Percentiles rank a stretch among this genome's conserved stretches.
Conservation (phyloP, 2,797 vertebrate species). For the Eurystomus glaucurus region DNA sequence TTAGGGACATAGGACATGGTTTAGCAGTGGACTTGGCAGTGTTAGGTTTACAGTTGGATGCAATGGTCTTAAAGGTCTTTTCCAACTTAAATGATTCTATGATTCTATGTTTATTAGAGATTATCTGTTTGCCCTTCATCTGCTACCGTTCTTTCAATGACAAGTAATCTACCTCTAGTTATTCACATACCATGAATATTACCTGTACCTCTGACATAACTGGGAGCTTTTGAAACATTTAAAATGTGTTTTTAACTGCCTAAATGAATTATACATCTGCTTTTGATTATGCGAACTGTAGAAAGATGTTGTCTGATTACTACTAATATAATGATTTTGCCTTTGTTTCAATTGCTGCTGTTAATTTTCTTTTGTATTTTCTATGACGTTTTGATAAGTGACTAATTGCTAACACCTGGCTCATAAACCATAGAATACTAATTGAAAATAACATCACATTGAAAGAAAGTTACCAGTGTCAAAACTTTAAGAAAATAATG, state of each 20-base stretch:
- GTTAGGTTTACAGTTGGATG: not conserved
- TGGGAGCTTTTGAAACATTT: not conserved
- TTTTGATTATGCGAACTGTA: slow-evolving; percentile 45
- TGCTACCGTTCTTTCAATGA: slow-evolving; percentile 20
- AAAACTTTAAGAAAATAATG: not conserved
- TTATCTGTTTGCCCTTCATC: slow-evolving; percentile 39
- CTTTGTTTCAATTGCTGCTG: slow-evolving; percentile 53
- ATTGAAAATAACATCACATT: not conserved
- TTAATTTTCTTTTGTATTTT: slow-evolving; percentile 53
- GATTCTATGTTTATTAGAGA: slow-evolving; percentile 9
- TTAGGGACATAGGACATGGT: not conserved
- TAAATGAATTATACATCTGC: slow-evolving; percentile 56
- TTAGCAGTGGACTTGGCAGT: not conserved
- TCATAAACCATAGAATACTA: not conserved
- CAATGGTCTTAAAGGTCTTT: not conserved
- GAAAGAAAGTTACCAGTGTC: not conserved
- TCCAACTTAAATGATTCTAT: not conserved
- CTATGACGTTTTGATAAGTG: slow-evolving; percentile 20
- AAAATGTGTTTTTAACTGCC: slow-evolving; percentile 36
- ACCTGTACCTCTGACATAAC: not conserved
- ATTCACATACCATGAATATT: not conserved
- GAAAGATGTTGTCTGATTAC: slow-evolving; percentile 36
- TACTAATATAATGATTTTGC: slow-evolving; percentile 34
- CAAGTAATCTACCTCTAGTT: not conserved
- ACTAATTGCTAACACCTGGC: slow-evolving; percentile 54